Base-by-base conservation (phyloP, 2,797 vertebrate genomes). In the Oophaga sylvatica region DNA sequence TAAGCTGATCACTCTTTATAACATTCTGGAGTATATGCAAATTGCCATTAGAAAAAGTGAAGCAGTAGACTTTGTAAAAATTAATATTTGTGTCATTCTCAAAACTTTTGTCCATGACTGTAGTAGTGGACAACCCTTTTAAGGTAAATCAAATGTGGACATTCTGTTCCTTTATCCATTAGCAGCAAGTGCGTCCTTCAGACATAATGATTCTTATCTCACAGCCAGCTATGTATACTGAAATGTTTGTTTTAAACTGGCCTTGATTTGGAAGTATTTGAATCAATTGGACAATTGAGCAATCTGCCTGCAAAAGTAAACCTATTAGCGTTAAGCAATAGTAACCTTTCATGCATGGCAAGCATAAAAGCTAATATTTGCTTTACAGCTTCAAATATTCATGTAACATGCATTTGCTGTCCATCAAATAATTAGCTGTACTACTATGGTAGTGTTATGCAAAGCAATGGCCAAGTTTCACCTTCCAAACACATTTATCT, bases 311-410 rank as follows among this genome's bases (percentile, higher is more conserved):
- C 31, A 62, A 81, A 87, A 56, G 60, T 45, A 87, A 87, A 73
- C 29, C 0, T 63, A n/a, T 75, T 76, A 63, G 26, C 29, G 16
- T 84, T 85, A 73, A 59, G 53, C 35, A 84, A 71, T 41, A 41
- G 59, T 81, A 75, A 75, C 76, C 60, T 88, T 81, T 80, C 17
- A 31, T 80, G 48, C 16, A 62, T 79, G 62, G 68, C n/a, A 87
- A 83, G 48, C 41, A 45, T 60, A 29, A 62, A 17, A 35, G 29
- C n/a, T 11, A 86, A 81, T 85, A 81, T 85, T 88, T 26, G 48
- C 53, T 77, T 76, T 79, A 81, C 17, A 75, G 31, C 45, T 20
- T 57, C n/a, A 75, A 75, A 57, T 31, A 22, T 26, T 80, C n/a
- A 45, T 62, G 5, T 65, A 29, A 45, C 31, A 48, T 80, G 68